Base-by-base conservation (phyloP, 2,113 vertebrate genomes). In the Hyperopisus bebe region DNA sequence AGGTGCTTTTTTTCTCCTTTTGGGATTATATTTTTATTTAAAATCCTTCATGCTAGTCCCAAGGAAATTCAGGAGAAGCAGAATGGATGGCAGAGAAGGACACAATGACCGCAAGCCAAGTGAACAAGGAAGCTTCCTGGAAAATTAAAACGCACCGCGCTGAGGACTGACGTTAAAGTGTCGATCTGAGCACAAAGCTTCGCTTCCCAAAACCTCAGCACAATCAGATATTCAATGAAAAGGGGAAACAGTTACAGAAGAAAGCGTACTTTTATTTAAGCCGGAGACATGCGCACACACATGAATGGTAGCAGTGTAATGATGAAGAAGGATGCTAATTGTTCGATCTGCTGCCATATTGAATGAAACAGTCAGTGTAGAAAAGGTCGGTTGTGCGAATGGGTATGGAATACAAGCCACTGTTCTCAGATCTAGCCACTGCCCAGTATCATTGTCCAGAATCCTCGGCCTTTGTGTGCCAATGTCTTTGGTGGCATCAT, bases 271-370 rank as follows among this genome's bases (percentile, higher is more conserved):
- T 55, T 47, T 24, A 77, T 88, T 27, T 82, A 89, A 47, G 84
- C 27, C 39, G 39, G 58, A 62, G 53, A 31, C 55, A 77, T 53
- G 51, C 88, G 51, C 89, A 50, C 5, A 50, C 48, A 47, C n/a
- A 47, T 90, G 87, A 93, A 93, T 89, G 89, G 88, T 50, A 82
- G 88, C 90, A 91, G 51, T 93, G 88, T 90, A 44, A 39, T 55
- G 44, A 53, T 48, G 70, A 62, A 89, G 89, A 90, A 90, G 19
- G 19, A 66, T 83, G 55, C 74, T 15, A 3, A 90, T 90, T 91
- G 39, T 89, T 92, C 85, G 8, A 62, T 89, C 86, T 88, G 89
- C 89, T 90, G 21, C 66, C 17, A 6, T 88, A 84, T 39, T 89
- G 88, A 90, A 91, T 89, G 39, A 86, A 90, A 80, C 27, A 91